Evolutionary conservation across 1,140 invertebrate species (phyloP), one percentile per base, ranked within the genome.

Genomic region (Chrysomallon squamiferum): DNA sequence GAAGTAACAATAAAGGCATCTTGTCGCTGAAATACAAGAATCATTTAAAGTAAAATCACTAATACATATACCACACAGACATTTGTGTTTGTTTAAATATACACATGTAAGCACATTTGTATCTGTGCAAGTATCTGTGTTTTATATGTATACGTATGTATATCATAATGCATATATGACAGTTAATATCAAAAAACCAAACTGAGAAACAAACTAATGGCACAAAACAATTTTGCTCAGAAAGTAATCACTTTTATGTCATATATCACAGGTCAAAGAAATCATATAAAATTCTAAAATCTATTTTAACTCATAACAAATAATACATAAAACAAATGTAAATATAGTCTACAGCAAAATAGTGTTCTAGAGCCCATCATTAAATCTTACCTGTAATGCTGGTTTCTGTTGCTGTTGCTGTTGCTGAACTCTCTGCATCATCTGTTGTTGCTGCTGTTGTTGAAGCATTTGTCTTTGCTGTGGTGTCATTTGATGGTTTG

Each of bases 1-100:
- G 79, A 77, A 0, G 79, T 81, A 27, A 81, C 79, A 29, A 81
- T 76, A 54, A 81, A 81, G n/a, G 79, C 79, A 71, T 81, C 79
- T 52, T 81, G 79, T 52, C 79, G 69, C 79, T 81, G 65, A 41
- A 69, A 69, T 27, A 45, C 62, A 60, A 56, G 20, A 41, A 54
- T n/a, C 9, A 1, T n/a, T n/a, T n/a, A n/a, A n/a, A n/a, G n/a
- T n/a, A n/a, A 49, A 4, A 25, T 25, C 47, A 49, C 5, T 25
- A 49, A 2, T 49, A 18, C 20, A 6, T 49, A 18, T 25, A 49
- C 7, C 20, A 18, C 47, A 6, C 18, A 18, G 27, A 22, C 7
- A 49, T 49, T 49, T 20, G 4, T 15, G 5, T n/a, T n/a, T n/a
- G n/a, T n/a, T n/a, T n/a, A n/a, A n/a, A n/a, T n/a, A n/a, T n/a